Evolutionary conservation across 2,797 vertebrate genomes (phyloP), one percentile per base, ranked within the genome.

Genomic region (Peromyscus attwateri): DNA sequence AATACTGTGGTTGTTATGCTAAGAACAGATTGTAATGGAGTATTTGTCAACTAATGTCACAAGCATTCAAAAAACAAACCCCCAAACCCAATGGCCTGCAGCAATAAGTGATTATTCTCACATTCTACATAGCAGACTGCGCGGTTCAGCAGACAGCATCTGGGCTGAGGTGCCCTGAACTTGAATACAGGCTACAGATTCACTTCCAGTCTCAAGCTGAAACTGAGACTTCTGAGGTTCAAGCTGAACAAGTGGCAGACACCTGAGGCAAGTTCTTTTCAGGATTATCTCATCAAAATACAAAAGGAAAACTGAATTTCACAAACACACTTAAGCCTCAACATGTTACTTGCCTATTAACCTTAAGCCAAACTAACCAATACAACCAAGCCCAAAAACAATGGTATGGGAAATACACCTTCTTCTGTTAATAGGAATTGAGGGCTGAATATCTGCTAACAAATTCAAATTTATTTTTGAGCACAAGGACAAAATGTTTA

Each of bases 231-330:
- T 73, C n/a, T 73, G 37, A 73, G n/a, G 68, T 16, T 29, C 23
- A 77, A 29, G 34, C 12, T 95, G 12, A 85, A 76, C 82, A 27
- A 2, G 14, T 12, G 87, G 92, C 31, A 82, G 71, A 43, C 80
- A 83, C 31, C 27, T 46, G 46, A 17, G 21, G 21, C 43, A 91
- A 89, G 77, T 89, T 76, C 81, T 64, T 95, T 93, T 62, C 37
- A 84, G 55, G 29, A 85, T 60, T 70, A 43, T 64, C 79, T n/a
- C 34, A 90, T 16, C 25, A 46, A 94, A 92, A 57, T 29, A 75
- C 34, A 80, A 93, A 49, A 60, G 3, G 46, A 77, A 80, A 93
- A 68, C 3, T 29, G 79, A 88, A 27, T 10, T 37, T 68, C 37
- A 93, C 17, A 68, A 62, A 23, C 68, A 82, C 25, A 23, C 68